These are phyloP conservation scores for Pristionchus maxplancki DNA, from an alignment of 2,888 invertebrate genomes.

Conservation along the genomic window DNA sequence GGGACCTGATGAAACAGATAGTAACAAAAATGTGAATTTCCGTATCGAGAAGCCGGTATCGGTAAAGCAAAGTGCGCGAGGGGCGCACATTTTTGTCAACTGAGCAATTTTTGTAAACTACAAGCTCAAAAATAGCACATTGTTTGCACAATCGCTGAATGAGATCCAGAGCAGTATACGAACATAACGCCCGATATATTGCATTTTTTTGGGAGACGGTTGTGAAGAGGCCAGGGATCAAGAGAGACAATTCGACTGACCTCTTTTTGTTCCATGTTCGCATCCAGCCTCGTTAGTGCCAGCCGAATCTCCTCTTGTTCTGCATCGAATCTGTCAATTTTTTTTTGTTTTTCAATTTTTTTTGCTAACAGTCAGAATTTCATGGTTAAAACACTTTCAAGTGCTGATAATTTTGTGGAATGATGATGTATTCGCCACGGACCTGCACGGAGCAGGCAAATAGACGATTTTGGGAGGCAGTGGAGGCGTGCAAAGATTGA, in stretches of 20 bases:
- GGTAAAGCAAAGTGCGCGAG: not conserved
- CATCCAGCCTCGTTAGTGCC: constrained; percentile 9
- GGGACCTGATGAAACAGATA: not conserved
- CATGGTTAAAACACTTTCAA: too few relatives aligned
- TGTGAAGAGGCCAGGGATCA: too few relatives aligned
- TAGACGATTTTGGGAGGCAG: not conserved
- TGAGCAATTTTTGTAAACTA: not conserved
- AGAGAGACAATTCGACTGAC: not conserved
- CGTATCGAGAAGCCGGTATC: not conserved
- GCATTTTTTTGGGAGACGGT: too few relatives aligned
- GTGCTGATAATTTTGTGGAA: too few relatives aligned
- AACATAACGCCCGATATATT: too few relatives aligned
- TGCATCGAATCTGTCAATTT: not conserved
- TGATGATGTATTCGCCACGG: too few relatives aligned
- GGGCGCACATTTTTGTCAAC: too few relatives aligned
- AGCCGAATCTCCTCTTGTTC: constrained; percentile 34
- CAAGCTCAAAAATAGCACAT: too few relatives aligned
- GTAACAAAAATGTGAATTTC: not conserved
- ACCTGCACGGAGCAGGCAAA: not conserved
- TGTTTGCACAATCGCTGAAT: too few relatives aligned
- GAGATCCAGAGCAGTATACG: too few relatives aligned
- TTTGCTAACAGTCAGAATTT: too few relatives aligned
- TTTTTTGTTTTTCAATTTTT: too few relatives aligned
- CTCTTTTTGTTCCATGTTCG: constrained; percentile 20
- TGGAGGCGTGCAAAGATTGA: constrained; percentile 17